phyloP scores from a whole-genome alignment of 2,888 invertebrate genomes.

The Drepanosiphum platanoidis region DNA sequence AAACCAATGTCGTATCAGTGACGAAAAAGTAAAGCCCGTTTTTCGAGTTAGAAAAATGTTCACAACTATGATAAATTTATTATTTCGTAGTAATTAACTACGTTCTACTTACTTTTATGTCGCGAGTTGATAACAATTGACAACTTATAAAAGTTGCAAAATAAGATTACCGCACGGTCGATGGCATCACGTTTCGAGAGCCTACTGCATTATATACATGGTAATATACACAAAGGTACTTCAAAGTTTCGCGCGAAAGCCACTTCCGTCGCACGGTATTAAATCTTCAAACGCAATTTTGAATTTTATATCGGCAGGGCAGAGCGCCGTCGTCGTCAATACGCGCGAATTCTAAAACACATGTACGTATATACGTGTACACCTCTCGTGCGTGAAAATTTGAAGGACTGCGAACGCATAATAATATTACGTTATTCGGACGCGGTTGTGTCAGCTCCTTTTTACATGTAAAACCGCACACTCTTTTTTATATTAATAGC shows the following conservation, averaged over 20 bases:
- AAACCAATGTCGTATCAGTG: no score
- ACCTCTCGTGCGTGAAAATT: not conserved
- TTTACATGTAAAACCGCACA: no score
- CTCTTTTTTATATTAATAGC: no score
- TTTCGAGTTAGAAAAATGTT: no score
- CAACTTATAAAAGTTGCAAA: conserved; percentile 17
- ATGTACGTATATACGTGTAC: no score
- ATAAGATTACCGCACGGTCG: not conserved
- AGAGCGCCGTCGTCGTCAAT: not conserved
- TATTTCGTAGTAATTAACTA: not conserved
- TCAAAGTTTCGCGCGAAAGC: not conserved
- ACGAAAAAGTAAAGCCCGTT: no score
- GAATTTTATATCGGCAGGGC: not conserved
- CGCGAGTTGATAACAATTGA: not conserved
- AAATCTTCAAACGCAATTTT: not conserved
- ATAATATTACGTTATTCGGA: no score
- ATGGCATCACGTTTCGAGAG: not conserved
- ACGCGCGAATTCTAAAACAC: not conserved
- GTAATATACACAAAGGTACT: not conserved
- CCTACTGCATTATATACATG: not conserved
- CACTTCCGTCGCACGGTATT: not conserved
- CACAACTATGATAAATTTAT: not conserved
- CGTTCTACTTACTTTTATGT: not conserved
- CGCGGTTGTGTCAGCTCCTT: no score
- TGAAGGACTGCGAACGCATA: not conserved